phyloP scores from a whole-genome alignment of 2,797 vertebrate genomes.

The Psittacula echo region DNA sequence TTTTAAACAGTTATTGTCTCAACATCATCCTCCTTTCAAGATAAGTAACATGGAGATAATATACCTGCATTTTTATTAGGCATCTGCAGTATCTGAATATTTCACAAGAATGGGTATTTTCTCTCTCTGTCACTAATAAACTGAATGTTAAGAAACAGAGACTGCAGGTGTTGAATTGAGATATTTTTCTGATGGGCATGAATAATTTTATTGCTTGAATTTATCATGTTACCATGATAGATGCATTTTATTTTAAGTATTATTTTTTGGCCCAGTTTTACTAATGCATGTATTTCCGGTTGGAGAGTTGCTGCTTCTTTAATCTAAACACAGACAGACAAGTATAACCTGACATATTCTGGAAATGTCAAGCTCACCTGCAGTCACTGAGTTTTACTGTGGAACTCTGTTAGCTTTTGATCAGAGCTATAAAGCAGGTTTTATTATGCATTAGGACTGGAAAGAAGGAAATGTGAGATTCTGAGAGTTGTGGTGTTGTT shows the following conservation, averaged over 20 bases:
- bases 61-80: conserved; percentile 54
- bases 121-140: neutral
- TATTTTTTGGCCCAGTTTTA: neutral
- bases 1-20: conserved; percentile 66
- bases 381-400: neutral
- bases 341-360: neutral
- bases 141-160: neutral
- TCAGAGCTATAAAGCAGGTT: neutral
- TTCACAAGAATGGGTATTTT: conserved; percentile 22
- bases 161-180: neutral
- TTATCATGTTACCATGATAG: neutral
- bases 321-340: neutral
- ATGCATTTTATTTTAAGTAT: neutral
- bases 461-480: neutral
- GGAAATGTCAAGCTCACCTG: conserved; percentile 17
- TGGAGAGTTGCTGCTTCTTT: neutral
- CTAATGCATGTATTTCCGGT: neutral
- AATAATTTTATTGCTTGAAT: neutral
- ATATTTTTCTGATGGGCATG: neutral
- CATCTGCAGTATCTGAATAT: conserved; percentile 22
- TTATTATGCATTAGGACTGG: neutral
- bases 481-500: neutral
- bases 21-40: conserved; percentile 41
- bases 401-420: neutral
- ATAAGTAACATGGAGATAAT: conserved; percentile 45